Percentiles rank a stretch among this genome's conserved stretches.
phyloP scores from a whole-genome alignment of 2,888 invertebrate genomes.

The Biston betularia region DNA sequence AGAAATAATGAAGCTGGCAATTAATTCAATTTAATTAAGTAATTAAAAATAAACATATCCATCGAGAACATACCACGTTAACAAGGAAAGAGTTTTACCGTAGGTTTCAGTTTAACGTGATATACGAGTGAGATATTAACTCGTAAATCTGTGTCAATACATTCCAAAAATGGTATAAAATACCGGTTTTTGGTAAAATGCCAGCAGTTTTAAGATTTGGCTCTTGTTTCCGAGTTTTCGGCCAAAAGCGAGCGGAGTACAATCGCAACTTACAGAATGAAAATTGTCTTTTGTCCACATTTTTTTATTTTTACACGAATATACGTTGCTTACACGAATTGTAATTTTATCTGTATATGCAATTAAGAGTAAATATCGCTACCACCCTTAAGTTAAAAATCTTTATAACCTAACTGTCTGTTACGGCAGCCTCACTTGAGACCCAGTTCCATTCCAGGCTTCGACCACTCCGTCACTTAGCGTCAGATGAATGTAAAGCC shows the following conservation, averaged over 20 bases:
- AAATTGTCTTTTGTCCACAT: conserved; percentile 22
- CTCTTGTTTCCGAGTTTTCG: conserved; percentile 55
- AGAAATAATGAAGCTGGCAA: too few relatives aligned
- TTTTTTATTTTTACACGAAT: neutral
- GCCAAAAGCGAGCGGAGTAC: conserved; percentile 56
- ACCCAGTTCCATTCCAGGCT: too few relatives aligned
- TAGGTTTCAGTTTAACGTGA: too few relatives aligned
- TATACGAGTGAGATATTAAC: neutral
- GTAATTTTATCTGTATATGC: neutral
- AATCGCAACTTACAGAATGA: conserved; percentile 28
- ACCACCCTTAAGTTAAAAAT: too few relatives aligned
- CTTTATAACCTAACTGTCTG: too few relatives aligned
- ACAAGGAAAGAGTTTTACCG: too few relatives aligned
- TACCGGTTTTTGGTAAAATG: conserved; percentile 51
- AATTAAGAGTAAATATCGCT: neutral
- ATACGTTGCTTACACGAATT: neutral
- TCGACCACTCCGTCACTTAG: too few relatives aligned
- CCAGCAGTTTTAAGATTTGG: conserved; percentile 64
- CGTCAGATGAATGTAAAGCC: too few relatives aligned
- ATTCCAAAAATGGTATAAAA: conserved; percentile 38
- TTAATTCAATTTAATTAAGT: too few relatives aligned
- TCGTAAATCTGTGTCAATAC: conserved; percentile 17
- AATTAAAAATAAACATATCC: too few relatives aligned
- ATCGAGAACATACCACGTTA: too few relatives aligned
- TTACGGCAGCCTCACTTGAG: too few relatives aligned